These are phyloP conservation scores for Romanogobio albipinnatus DNA, from an alignment of 2,113 vertebrate species.

Conservation along the genomic window DNA sequence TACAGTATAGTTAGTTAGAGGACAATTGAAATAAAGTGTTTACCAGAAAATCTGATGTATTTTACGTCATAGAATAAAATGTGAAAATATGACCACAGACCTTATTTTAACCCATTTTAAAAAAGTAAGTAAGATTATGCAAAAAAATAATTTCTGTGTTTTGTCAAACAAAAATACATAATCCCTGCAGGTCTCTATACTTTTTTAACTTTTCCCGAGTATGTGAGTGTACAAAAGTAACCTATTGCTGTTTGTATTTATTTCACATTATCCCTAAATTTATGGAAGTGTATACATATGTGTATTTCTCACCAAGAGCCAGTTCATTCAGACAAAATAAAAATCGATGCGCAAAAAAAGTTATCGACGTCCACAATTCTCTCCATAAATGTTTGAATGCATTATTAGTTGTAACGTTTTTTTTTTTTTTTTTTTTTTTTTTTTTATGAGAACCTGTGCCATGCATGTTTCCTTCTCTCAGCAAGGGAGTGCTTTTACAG, in stretches of 20 bases:
- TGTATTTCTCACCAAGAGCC: constrained; percentile 57
- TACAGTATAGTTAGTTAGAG: no score
- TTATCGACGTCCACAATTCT: constrained; percentile 53
- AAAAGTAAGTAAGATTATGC: not conserved
- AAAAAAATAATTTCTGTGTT: not conserved
- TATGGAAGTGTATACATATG: constrained; percentile 31
- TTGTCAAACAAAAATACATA: not conserved
- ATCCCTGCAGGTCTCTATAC: not conserved
- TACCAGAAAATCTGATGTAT: no score
- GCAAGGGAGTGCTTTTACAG: constrained; percentile 58
- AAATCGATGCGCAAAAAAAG: constrained; percentile 53
- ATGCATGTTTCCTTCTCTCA: constrained; percentile 51
- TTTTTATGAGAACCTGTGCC: constrained; percentile 46
- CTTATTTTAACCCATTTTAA: no score
- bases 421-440: not conserved
- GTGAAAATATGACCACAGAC: not conserved
- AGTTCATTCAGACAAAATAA: constrained; percentile 55
- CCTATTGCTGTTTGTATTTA: constrained; percentile 35
- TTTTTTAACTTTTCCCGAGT: not conserved
- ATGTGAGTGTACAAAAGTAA: constrained; percentile 4
- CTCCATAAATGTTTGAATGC: constrained; percentile 59
- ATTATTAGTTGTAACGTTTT: constrained; percentile 48
- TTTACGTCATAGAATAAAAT: not conserved
- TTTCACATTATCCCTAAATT: constrained; percentile 21
- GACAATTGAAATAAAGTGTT: no score